Evolutionary conservation across 2,888 invertebrate species (phyloP).

Genomic region (Homarus gammarus): DNA sequence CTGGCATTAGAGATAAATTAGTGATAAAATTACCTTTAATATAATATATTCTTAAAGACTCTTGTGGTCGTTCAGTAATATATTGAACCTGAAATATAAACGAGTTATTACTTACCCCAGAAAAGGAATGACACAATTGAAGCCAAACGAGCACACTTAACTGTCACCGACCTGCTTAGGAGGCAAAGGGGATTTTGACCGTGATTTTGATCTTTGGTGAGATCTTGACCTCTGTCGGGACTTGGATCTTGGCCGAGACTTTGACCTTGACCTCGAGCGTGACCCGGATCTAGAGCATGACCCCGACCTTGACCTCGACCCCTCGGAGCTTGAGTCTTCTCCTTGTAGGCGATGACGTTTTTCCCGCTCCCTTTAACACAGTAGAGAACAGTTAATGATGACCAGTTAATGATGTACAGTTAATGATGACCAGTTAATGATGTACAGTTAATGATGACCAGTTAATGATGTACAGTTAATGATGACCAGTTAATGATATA

Average conservation of each 20-base stretch:
- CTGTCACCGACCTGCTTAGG: slow-evolving; percentile 45
- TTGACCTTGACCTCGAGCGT: slow-evolving; percentile 54
- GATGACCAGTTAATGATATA: too few relatives aligned
- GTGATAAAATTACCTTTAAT: too few relatives aligned
- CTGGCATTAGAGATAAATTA: too few relatives aligned
- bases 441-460: too few relatives aligned
- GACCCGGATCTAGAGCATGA: slow-evolving; percentile 58
- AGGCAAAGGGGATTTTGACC: slow-evolving; percentile 58
- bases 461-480: too few relatives aligned
- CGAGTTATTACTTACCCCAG: not conserved
- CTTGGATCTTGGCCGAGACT: slow-evolving; percentile 49
- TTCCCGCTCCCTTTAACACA: slow-evolving; percentile 65
- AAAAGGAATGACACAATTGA: not conserved
- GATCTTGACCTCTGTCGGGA: slow-evolving; percentile 60
- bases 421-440: too few relatives aligned
- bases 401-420: too few relatives aligned
- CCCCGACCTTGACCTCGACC: slow-evolving; percentile 64
- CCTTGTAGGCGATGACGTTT: slow-evolving; percentile 70
- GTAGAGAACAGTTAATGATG: not conserved
- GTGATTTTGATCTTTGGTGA: slow-evolving; percentile 47
- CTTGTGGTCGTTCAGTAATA: not conserved
- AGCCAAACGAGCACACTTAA: not conserved
- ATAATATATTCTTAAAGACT: too few relatives aligned
- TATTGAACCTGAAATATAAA: not conserved
- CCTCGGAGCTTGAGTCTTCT: slow-evolving; percentile 64